Percentiles rank a stretch among this genome's conserved stretches.
These are phyloP conservation scores for Aphidius ervi DNA, from an alignment of 1,140 invertebrate species.

Conservation along the genomic window DNA sequence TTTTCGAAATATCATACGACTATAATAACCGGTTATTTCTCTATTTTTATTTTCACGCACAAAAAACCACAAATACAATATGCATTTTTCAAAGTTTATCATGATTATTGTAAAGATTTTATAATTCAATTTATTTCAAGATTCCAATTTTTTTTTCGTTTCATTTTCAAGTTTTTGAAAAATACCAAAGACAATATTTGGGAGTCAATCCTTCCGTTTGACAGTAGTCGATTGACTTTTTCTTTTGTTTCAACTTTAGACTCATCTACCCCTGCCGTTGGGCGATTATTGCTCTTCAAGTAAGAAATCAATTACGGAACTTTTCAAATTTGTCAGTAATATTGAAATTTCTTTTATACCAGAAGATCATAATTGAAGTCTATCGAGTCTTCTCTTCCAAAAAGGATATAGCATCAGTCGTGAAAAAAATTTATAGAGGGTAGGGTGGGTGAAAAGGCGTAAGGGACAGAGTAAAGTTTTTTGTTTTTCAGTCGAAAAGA, in stretches of 20 bases:
- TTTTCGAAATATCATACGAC: neutral
- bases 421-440: conserved; percentile 24
- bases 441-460: conserved; percentile 25
- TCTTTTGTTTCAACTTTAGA: conserved; percentile 14
- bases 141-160: too few relatives aligned
- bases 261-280: conserved; percentile 18
- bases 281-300: conserved; percentile 34
- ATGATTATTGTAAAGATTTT: too few relatives aligned
- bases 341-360: conserved; percentile 55
- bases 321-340: conserved; percentile 56
- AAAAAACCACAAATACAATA: too few relatives aligned
- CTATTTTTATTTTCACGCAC: too few relatives aligned
- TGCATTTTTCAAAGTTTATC: too few relatives aligned
- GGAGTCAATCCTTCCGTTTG: conserved; percentile 17
- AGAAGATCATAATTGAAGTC: conserved; percentile 52
- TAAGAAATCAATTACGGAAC: conserved; percentile 53
- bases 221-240: conserved; percentile 16
- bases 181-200: neutral
- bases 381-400: conserved; percentile 37
- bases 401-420: conserved; percentile 27
- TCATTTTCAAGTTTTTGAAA: neutral
- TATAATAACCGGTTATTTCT: too few relatives aligned
- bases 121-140: too few relatives aligned
- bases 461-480: conserved; percentile 38
- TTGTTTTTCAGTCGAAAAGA: conserved; percentile 52